These are phyloP conservation scores for Schlechtendalia chinensis DNA, from an alignment of 1,140 invertebrate genomes.

Conservation along the genomic window DNA sequence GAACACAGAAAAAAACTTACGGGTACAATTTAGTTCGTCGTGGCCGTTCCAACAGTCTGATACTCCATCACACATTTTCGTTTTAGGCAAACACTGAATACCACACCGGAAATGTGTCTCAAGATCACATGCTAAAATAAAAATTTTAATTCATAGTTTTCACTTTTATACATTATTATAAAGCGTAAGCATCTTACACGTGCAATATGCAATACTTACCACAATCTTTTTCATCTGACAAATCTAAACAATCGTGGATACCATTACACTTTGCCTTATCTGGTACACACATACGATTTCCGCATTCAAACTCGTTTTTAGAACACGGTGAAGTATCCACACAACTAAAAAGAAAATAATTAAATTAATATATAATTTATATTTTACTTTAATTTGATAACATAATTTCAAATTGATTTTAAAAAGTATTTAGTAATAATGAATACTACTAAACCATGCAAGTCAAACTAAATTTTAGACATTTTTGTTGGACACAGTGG, in stretches of 20 bases:
- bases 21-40: conserved; percentile 75
- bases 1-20: conserved; percentile 59
- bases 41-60: conserved; percentile 78
- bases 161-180: neutral
- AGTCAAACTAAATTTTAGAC: too few relatives aligned
- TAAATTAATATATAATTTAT: neutral
- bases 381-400: neutral
- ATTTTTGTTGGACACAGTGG: too few relatives aligned
- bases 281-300: conserved; percentile 70
- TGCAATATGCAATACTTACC: conserved; percentile 59
- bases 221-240: conserved; percentile 76
- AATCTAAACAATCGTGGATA: conserved; percentile 73
- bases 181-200: neutral
- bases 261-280: conserved; percentile 70
- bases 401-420: too few relatives aligned
- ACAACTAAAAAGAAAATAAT: conserved; percentile 55
- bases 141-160: conserved; percentile 49
- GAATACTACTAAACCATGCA: too few relatives aligned
- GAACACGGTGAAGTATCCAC: conserved; percentile 59
- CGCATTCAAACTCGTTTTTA: conserved; percentile 67
- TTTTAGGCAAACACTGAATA: conserved; percentile 68
- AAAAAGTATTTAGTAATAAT: too few relatives aligned
- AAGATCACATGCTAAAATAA: conserved; percentile 67
- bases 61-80: conserved; percentile 69
- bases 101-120: conserved; percentile 74